These are phyloP conservation scores for Chouioia cunea DNA, from an alignment of 2,888 invertebrate genomes.

Conservation along the genomic window DNA sequence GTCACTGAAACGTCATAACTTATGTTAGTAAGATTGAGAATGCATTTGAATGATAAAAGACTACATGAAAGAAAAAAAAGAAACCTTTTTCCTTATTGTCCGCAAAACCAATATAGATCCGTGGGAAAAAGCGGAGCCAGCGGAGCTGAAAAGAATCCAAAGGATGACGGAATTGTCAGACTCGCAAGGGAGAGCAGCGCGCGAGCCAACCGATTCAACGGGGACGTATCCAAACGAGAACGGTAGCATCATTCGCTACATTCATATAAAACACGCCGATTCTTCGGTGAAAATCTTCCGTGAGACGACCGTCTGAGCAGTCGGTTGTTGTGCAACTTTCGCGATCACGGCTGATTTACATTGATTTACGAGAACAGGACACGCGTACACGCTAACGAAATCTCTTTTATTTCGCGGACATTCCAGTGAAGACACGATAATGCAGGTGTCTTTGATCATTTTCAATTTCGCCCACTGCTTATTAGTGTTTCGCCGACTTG, in stretches of 20 bases:
- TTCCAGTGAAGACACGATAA: no score
- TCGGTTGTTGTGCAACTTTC: neutral
- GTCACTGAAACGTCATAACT: no score
- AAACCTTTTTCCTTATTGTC: no score
- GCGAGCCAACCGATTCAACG: neutral
- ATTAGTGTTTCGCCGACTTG: no score
- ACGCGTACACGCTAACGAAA: no score
- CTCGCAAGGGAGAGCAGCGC: neutral
- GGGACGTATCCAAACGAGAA: constrained; percentile 49
- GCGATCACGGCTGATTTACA: neutral
- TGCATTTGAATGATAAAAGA: no score
- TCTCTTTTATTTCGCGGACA: no score
- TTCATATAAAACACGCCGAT: constrained; percentile 67
- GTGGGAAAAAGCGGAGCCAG: constrained; percentile 35
- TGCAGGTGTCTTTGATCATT: no score
- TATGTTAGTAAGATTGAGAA: no score
- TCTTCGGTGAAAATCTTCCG: constrained; percentile 68
- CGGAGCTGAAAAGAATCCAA: neutral
- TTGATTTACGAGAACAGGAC: neutral
- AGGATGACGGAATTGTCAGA: constrained; percentile 9
- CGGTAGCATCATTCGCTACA: constrained; percentile 66
- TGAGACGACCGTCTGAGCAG: constrained; percentile 66
- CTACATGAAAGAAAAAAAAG: no score
- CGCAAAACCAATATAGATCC: constrained; percentile 24
- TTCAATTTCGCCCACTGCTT: no score